Percentiles rank a stretch among this genome's conserved stretches.
Conservation (phyloP, 2,113 vertebrate species). For the Catharus minimus region DNA sequence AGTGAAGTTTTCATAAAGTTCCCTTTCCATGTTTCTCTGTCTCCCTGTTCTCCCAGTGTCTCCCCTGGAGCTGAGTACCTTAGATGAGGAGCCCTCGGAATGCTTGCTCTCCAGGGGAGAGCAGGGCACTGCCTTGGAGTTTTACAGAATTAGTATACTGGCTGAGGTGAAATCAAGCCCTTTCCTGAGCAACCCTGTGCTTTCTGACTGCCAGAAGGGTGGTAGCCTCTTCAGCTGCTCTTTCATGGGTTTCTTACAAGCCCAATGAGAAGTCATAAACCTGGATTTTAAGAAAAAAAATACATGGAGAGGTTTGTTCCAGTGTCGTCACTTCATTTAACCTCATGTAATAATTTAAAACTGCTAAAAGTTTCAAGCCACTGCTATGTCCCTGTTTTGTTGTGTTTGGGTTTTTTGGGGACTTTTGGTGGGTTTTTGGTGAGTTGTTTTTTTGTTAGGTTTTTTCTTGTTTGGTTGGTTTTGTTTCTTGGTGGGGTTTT, state of each 20-base stretch:
- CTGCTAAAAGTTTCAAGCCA: neutral
- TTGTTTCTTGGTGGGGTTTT: neutral
- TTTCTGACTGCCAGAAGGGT: neutral
- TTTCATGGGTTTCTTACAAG: neutral
- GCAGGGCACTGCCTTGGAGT: neutral
- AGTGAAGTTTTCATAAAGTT: neutral
- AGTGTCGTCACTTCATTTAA: neutral
- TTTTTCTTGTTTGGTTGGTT: no score
- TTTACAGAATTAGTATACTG: neutral
- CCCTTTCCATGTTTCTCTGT: neutral
- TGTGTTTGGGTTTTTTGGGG: neutral
- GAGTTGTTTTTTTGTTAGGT: no score
- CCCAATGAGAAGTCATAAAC: neutral
- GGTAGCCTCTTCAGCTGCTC: neutral
- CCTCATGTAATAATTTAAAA: neutral
- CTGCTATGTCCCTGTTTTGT: neutral
- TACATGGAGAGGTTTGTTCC: rapidly evolving
- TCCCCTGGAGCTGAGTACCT: neutral
- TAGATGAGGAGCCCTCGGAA: neutral
- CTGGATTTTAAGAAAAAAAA: neutral
- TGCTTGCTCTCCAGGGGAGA: neutral
- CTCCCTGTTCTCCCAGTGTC: neutral
- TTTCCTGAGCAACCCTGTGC: neutral
- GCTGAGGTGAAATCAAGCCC: neutral
- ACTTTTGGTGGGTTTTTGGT: neutral